Evolutionary conservation across 1,140 invertebrate species (phyloP).

Genomic region (Berghia stephanieae): DNA sequence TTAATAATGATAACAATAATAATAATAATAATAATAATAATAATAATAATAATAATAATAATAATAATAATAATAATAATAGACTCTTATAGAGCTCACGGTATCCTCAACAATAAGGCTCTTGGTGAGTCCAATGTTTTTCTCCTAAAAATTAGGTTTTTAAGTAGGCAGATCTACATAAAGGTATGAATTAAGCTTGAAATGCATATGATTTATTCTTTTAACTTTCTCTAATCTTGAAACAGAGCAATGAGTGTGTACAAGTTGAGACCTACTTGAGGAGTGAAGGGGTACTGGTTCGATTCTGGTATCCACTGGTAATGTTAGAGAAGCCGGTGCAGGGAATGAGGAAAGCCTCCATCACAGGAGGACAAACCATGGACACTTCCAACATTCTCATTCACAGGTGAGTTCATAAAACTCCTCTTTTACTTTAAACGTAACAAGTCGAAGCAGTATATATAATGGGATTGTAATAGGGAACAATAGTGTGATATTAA

Average conservation of each 20-base stretch:
- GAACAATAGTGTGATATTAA: no score
- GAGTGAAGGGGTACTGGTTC: constrained; percentile 65
- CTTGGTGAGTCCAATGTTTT: not conserved
- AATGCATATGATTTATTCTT: no score
- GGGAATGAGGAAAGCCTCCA: constrained; percentile 59
- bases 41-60: no score
- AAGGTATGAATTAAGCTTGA: no score
- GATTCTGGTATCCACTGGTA: constrained; percentile 67
- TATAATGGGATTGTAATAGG: no score
- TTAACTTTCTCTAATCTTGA: constrained; percentile 1
- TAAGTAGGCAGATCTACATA: no score
- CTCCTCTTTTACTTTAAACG: no score
- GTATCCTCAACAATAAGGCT: no score
- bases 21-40: no score
- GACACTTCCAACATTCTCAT: constrained; percentile 64
- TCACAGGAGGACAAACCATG: constrained; percentile 60
- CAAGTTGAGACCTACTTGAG: constrained; percentile 67
- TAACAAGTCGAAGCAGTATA: no score
- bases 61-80: not conserved
- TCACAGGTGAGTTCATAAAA: constrained; percentile 63
- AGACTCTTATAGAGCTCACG: no score
- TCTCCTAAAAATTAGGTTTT: not conserved
- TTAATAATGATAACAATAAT: no score
- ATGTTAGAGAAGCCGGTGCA: constrained; percentile 63
- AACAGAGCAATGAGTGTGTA: constrained; percentile 63